These are phyloP conservation scores for Coturnix japonica DNA, from an alignment of 2,113 vertebrate genomes.

Conservation along the genomic window DNA sequence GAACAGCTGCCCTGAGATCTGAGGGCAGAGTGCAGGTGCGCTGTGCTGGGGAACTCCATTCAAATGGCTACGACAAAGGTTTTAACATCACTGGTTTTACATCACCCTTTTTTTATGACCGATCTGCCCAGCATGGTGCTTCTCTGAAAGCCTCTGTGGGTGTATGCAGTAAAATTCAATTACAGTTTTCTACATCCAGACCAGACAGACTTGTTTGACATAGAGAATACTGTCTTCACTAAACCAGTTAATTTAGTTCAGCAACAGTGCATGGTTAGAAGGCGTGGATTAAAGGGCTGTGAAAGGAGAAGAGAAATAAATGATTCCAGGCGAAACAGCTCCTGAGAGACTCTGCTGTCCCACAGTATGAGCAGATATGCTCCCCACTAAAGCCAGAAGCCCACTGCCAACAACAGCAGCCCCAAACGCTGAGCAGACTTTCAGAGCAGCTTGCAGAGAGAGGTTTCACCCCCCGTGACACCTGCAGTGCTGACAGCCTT, in stretches of 20 bases:
- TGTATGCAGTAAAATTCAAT: constrained; percentile 65
- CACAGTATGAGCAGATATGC: neutral
- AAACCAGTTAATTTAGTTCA: constrained; percentile 67
- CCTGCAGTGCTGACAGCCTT: neutral
- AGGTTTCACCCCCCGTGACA: neutral
- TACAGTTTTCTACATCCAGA: constrained; percentile 63
- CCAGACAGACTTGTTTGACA: constrained; percentile 69
- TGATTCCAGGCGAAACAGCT: constrained; percentile 18
- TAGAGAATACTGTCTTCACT: constrained; percentile 46
- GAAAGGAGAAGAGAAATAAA: constrained; percentile 19
- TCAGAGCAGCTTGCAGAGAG: neutral
- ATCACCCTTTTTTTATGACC: constrained; percentile 58
- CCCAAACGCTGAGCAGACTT: neutral
- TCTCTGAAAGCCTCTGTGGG: constrained; percentile 52
- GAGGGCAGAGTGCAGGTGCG: neutral
- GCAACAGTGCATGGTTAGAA: constrained; percentile 34
- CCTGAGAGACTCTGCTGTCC: neutral
- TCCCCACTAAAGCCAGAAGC: neutral
- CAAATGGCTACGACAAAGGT: constrained; percentile 36
- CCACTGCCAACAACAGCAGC: neutral
- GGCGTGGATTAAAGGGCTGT: constrained; percentile 1
- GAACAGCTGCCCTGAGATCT: neutral
- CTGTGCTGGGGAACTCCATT: neutral
- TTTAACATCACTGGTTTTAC: constrained; percentile 57
- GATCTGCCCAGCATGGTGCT: constrained; percentile 50